Evolutionary conservation across 2,113 vertebrate genomes (phyloP).

Genomic region (Siphamia tubifer): DNA sequence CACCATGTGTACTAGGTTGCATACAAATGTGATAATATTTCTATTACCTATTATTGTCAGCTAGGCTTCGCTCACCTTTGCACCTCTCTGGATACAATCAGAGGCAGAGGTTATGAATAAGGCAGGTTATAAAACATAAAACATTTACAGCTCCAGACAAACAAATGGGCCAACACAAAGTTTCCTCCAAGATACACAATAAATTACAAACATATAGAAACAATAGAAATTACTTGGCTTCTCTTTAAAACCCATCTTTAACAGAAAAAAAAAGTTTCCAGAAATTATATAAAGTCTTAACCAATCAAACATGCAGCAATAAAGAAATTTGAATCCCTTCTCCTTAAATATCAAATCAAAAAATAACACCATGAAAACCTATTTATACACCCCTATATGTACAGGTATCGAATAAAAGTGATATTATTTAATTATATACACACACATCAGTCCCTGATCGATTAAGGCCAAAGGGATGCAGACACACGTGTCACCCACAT

Average conservation of each 20-base stretch:
- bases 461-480: constrained; percentile 80
- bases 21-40: neutral
- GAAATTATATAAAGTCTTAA: constrained; percentile 29
- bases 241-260: constrained; percentile 48
- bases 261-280: neutral
- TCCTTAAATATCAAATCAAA: constrained; percentile 45
- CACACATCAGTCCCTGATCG: constrained; percentile 80
- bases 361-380: constrained; percentile 43
- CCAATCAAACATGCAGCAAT: constrained; percentile 8
- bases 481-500: constrained; percentile 35
- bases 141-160: constrained; percentile 4
- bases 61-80: neutral
- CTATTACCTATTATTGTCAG: neutral
- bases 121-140: constrained; percentile 66
- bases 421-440: constrained; percentile 71
- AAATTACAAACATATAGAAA: constrained; percentile 62
- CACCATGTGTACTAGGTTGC: neutral
- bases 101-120: constrained; percentile 72
- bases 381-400: constrained; percentile 57
- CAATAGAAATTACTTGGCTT: constrained; percentile 53
- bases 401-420: constrained; percentile 59
- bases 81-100: constrained; percentile 47
- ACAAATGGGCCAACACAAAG: constrained; percentile 32
- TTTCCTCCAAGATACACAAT: constrained; percentile 22
- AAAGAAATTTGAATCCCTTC: constrained; percentile 65